Evolutionary conservation across 2,888 invertebrate genomes (phyloP).

Genomic region (Agrotis clavis): DNA sequence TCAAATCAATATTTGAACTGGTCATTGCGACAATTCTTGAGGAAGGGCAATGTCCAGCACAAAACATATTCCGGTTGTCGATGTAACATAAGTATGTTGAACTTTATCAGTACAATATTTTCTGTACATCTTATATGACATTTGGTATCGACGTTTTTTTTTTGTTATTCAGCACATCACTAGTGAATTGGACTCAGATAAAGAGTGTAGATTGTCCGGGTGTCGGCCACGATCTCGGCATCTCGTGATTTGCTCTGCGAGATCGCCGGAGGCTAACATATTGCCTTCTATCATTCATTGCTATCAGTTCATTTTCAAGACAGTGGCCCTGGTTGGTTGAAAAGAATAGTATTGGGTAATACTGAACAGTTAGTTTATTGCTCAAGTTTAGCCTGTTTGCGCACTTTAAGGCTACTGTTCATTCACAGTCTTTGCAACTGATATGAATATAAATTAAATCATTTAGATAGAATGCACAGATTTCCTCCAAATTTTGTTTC

Average conservation of each 20-base stretch:
- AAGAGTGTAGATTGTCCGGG: constrained; percentile 74
- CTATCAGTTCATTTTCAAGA: constrained; percentile 27
- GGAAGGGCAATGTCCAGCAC: neutral
- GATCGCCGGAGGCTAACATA: constrained; percentile 55
- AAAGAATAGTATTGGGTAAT: constrained; percentile 17
- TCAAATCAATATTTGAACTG: constrained; percentile 3
- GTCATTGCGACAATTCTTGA: neutral
- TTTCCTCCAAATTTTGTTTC: no score
- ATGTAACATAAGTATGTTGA: neutral
- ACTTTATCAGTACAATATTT: neutral
- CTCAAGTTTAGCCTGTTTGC: no score
- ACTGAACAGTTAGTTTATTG: neutral
- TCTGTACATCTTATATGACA: neutral
- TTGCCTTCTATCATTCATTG: constrained; percentile 48
- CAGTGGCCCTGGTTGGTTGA: constrained; percentile 11
- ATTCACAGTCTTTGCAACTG: no score
- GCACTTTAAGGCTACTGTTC: neutral
- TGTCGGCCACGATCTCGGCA: constrained; percentile 70
- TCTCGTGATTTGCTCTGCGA: constrained; percentile 62
- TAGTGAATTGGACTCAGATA: constrained; percentile 61
- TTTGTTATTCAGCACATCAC: constrained; percentile 11
- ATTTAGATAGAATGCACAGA: no score
- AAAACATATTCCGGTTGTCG: neutral
- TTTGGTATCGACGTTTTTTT: neutral
- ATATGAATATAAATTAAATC: no score